Conservation (phyloP, 2,113 vertebrate genomes). For the Nymphicus hollandicus region DNA sequence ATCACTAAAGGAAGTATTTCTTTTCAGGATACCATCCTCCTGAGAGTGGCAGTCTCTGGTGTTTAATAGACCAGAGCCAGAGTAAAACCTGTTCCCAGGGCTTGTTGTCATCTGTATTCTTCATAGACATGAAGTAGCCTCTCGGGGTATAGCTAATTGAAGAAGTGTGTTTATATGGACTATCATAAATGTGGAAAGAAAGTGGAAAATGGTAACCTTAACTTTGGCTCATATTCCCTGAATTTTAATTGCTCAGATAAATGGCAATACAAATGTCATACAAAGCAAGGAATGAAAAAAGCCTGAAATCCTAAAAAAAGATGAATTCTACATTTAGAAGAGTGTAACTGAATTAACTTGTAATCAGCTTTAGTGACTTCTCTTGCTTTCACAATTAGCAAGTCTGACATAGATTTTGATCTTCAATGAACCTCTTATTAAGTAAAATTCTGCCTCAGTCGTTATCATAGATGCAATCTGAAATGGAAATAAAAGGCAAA, state of each 20-base stretch:
- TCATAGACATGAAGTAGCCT: not conserved
- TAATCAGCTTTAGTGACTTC: not conserved
- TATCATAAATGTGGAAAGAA: not conserved
- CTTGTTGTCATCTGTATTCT: not conserved
- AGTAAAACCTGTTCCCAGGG: not conserved
- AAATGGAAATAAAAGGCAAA: conserved; percentile 12
- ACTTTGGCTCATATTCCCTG: not conserved
- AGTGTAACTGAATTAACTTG: not conserved
- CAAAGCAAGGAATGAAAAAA: not conserved
- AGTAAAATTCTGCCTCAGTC: conserved; percentile 47
- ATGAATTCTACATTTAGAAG: not conserved
- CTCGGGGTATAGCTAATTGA: not conserved
- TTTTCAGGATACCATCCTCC: not conserved
- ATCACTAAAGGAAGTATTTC: not conserved
- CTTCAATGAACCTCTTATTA: not conserved
- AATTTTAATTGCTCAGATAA: not conserved
- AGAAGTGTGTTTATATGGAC: not conserved
- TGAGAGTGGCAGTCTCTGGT: not conserved
- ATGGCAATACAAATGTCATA: not conserved
- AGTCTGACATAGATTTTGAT: not conserved
- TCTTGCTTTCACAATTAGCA: not conserved
- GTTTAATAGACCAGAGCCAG: not conserved
- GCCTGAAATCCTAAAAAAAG: not conserved
- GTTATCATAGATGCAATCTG: conserved; percentile 84
- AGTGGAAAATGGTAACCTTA: not conserved